These are phyloP conservation scores for Dione vanillae DNA, from an alignment of 2,888 invertebrate genomes.

Conservation along the genomic window DNA sequence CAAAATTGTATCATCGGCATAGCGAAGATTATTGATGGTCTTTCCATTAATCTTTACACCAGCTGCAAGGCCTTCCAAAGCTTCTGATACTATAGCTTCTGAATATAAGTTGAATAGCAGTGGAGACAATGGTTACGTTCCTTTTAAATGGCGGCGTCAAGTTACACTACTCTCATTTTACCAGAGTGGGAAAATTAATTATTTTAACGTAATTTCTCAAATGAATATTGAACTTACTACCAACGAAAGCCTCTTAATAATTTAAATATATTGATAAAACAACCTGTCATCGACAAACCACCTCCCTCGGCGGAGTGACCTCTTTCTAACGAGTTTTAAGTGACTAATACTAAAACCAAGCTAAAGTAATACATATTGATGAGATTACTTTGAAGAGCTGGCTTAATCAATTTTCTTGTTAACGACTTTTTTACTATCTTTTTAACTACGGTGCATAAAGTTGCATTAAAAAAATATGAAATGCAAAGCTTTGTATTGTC, in stretches of 20 bases:
- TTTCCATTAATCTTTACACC: no score
- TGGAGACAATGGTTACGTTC: no score
- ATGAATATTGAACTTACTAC: background rate
- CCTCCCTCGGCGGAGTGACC: background rate
- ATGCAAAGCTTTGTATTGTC: no score
- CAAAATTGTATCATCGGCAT: no score
- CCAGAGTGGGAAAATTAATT: background rate
- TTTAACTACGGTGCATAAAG: background rate
- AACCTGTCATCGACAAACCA: background rate
- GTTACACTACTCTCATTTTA: no score
- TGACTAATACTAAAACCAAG: conserved; percentile 1
- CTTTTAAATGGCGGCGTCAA: no score
- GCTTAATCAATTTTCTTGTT: conserved; percentile 25
- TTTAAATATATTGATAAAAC: background rate
- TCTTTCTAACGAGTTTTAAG: background rate
- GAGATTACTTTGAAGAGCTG: conserved; percentile 19
- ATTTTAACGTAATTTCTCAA: background rate
- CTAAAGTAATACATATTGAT: conserved; percentile 24
- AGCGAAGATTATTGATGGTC: no score
- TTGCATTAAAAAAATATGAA: background rate
- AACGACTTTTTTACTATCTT: conserved; percentile 12
- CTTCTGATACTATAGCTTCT: no score
- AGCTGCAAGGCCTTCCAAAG: no score
- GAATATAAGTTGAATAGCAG: no score
- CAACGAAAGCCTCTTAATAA: background rate